A percentile compares a stretch with the other conserved stretches of the same genome.
Evolutionary conservation across 1,140 invertebrate species (phyloP).

Genomic region (Lerema accius): DNA sequence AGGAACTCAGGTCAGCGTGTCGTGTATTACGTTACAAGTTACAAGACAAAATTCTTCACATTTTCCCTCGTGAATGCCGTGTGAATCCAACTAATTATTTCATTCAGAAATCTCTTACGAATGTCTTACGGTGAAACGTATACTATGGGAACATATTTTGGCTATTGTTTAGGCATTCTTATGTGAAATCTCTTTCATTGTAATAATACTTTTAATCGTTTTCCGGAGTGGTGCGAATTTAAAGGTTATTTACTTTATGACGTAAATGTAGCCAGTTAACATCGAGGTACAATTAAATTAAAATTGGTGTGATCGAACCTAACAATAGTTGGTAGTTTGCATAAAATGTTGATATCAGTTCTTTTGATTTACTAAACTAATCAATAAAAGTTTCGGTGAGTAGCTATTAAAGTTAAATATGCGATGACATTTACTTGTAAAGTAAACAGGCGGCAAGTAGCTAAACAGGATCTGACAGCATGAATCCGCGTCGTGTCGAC

Average conservation of each 20-base stretch:
- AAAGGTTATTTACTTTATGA: neutral
- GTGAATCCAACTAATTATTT: constrained; percentile 11
- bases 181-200: neutral
- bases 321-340: too few relatives aligned
- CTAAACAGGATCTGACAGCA: constrained; percentile 45
- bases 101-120: neutral
- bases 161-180: neutral
- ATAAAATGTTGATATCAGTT: too few relatives aligned
- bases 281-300: too few relatives aligned
- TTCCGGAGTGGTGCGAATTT: neutral
- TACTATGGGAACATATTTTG: neutral
- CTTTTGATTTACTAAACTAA: too few relatives aligned
- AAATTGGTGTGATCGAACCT: too few relatives aligned
- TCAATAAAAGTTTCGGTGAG: too few relatives aligned
- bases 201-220: neutral
- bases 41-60: constrained; percentile 6
- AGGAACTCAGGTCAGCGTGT: constrained; percentile 1
- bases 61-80: constrained; percentile 6
- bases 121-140: too few relatives aligned
- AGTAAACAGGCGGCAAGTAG: constrained; percentile 6
- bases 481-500: constrained; percentile 41
- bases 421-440: neutral
- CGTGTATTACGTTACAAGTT: constrained; percentile 14
- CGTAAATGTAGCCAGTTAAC: too few relatives aligned
- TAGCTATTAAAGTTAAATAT: too few relatives aligned